Evolutionary conservation across 2,888 invertebrate genomes (phyloP).

Genomic region (Aethes cnicana): DNA sequence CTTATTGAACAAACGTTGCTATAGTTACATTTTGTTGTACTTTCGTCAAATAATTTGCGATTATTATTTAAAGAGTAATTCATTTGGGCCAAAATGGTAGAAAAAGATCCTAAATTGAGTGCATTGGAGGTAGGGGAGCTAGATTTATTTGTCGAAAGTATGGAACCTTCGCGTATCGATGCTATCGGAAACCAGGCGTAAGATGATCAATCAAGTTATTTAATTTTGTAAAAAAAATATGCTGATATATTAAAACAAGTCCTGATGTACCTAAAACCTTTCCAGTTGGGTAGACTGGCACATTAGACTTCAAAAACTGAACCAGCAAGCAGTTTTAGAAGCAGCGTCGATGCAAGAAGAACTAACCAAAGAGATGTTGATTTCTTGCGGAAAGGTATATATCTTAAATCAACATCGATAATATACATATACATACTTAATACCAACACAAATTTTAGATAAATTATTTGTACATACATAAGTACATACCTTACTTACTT

Average conservation of each 20-base stretch:
- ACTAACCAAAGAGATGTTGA: conserved; percentile 90
- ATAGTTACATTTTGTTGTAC: conserved; percentile 40
- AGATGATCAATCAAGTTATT: too few relatives aligned
- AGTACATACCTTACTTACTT: too few relatives aligned
- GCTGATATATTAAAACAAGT: too few relatives aligned
- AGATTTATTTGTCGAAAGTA: conserved; percentile 87
- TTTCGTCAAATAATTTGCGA: background rate
- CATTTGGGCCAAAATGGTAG: conserved; percentile 66
- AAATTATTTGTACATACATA: too few relatives aligned
- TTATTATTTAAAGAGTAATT: background rate
- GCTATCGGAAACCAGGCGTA: conserved; percentile 85
- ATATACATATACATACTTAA: too few relatives aligned
- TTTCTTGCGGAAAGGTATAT: conserved; percentile 87
- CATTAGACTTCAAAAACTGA: conserved; percentile 90
- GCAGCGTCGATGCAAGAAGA: conserved; percentile 90
- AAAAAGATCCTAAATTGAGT: conserved; percentile 70
- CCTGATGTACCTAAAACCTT: too few relatives aligned
- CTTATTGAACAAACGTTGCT: conserved; percentile 44
- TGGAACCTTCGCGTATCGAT: conserved; percentile 85
- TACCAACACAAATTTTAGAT: too few relatives aligned
- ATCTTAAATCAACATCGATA: background rate
- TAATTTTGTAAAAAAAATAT: too few relatives aligned
- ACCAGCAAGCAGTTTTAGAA: conserved; percentile 93
- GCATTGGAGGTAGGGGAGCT: conserved; percentile 87
- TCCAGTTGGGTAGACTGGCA: conserved; percentile 91